Conservation (phyloP, 2,888 invertebrate genomes). For the Eupithecia tripunctaria region DNA sequence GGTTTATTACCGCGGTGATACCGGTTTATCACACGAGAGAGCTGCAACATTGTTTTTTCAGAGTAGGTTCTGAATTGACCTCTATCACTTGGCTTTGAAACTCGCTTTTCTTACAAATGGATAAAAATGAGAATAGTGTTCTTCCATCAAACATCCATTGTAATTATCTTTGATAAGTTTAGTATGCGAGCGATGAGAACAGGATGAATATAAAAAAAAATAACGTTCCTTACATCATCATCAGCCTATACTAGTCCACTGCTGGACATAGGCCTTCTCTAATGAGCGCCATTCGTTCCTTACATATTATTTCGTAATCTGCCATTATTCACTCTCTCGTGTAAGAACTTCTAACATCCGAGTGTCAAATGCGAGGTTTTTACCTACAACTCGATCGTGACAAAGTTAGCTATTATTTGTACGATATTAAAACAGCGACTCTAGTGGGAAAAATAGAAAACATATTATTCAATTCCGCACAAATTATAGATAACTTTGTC, state of each 20-base stretch:
- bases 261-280: too few species aligned
- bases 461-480: too few species aligned
- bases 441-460: too few species aligned
- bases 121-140: background rate
- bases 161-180: background rate
- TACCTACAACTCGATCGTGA: too few species aligned
- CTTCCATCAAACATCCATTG: background rate
- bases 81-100: background rate
- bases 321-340: background rate
- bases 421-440: too few species aligned
- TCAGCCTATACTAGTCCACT: too few species aligned
- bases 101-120: background rate
- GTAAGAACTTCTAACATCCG: background rate
- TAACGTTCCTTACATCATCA: background rate
- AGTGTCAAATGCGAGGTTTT: too few species aligned
- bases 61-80: background rate
- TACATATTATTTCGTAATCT: background rate
- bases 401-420: too few species aligned
- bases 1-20: conserved; percentile 9
- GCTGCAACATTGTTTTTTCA: conserved; percentile 3
- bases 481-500: too few species aligned
- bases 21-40: conserved; percentile 1
- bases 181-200: background rate
- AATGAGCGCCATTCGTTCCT: too few species aligned
- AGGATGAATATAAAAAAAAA: background rate